phyloP scores from a whole-genome alignment of 2,888 invertebrate species.

The Odontocolon sp. region DNA sequence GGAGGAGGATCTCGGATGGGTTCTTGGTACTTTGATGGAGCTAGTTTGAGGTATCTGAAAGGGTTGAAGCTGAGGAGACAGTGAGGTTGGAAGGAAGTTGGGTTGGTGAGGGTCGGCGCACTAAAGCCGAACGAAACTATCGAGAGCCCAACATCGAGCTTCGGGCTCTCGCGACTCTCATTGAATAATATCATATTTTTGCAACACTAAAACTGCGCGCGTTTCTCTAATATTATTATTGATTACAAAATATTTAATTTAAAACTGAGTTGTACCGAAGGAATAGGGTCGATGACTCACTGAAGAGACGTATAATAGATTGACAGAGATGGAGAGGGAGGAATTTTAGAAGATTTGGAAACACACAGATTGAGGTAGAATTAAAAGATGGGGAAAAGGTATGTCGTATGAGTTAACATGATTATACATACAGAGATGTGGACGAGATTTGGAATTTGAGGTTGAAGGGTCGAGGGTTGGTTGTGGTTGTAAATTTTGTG shows the following conservation, averaged over 20 bases:
- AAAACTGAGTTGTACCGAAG: conserved; percentile 3
- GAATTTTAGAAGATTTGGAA: neutral
- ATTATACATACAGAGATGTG: conserved; percentile 14
- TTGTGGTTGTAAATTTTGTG: conserved; percentile 83
- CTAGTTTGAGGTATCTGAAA: conserved; percentile 54
- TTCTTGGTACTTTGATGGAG: conserved; percentile 52
- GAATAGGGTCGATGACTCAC: neutral
- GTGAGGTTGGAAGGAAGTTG: no score
- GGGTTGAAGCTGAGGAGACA: conserved; percentile 21
- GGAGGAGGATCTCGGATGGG: no score
- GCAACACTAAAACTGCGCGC: conserved; percentile 6
- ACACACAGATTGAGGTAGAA: no score
- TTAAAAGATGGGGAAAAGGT: neutral
- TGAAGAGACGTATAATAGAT: neutral
- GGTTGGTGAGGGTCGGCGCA: conserved; percentile 36
- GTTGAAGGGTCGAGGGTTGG: conserved; percentile 60
- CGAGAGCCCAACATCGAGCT: conserved; percentile 81
- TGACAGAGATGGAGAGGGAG: neutral
- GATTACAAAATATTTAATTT: conserved; percentile 16
- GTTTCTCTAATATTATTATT: conserved; percentile 5
- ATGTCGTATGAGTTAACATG: neutral
- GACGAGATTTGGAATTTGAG: conserved; percentile 74
- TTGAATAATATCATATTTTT: conserved; percentile 18
- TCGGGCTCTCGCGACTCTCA: conserved; percentile 47
- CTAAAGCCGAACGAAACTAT: conserved; percentile 41